These are phyloP conservation scores for Pyrrhosoma nymphula DNA, from an alignment of 2,888 invertebrate genomes.

Conservation along the genomic window DNA sequence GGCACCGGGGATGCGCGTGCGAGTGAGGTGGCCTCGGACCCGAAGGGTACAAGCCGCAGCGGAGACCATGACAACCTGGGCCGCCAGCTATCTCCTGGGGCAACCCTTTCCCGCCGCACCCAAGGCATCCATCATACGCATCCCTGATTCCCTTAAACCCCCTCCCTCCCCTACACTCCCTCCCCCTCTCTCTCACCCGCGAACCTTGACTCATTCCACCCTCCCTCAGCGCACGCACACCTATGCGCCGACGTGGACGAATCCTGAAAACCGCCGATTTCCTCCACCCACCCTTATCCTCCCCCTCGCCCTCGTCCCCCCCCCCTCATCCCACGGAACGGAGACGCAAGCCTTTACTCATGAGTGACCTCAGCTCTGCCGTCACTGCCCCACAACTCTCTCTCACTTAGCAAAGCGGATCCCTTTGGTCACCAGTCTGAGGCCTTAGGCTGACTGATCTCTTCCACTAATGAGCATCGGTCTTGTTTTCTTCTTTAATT, in stretches of 20 bases:
- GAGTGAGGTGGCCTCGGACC: slow-evolving; percentile 13
- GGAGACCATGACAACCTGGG: slow-evolving; percentile 60
- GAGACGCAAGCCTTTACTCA: neutral
- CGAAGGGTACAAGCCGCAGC: slow-evolving; percentile 58
- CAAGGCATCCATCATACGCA: slow-evolving; percentile 62
- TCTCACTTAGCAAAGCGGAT: neutral
- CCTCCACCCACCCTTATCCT: neutral
- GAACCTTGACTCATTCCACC: neutral
- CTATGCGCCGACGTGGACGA: neutral
- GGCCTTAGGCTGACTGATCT: neutral
- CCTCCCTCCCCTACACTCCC: neutral
- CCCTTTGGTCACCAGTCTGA: neutral
- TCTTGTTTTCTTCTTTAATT: neutral
- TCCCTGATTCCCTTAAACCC: neutral
- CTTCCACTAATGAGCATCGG: neutral
- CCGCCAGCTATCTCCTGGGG: neutral
- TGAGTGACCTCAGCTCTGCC: neutral
- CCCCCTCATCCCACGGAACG: neutral
- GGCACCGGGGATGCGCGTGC: neutral
- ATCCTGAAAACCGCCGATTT: neutral
- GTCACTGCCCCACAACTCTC: neutral
- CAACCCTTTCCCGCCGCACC: slow-evolving; percentile 48
- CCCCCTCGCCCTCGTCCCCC: too few species aligned
- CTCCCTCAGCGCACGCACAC: neutral
- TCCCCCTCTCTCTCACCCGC: neutral